These are phyloP conservation scores for Rhabdornis inornatus DNA, from an alignment of 2,113 vertebrate species.

Conservation along the genomic window DNA sequence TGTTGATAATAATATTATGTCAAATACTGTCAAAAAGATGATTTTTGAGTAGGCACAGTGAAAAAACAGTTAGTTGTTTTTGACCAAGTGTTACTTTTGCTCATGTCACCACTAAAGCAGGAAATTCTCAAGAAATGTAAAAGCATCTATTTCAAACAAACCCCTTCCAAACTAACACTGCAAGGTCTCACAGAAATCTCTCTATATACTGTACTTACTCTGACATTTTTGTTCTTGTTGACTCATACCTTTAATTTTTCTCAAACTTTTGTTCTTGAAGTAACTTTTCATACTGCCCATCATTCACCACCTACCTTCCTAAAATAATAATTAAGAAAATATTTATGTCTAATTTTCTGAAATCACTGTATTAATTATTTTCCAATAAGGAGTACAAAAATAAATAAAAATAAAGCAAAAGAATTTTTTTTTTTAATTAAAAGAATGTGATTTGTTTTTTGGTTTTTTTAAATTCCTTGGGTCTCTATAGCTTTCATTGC, in stretches of 20 bases:
- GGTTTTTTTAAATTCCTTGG: background rate
- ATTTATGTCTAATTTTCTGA: background rate
- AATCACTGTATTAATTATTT: background rate
- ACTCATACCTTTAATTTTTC: background rate
- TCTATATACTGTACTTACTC: background rate
- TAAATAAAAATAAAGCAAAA: fast-evolving
- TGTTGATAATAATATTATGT: background rate
- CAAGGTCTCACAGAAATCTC: background rate
- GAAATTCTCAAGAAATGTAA: background rate
- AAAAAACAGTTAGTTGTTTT: background rate
- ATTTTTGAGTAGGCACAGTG: background rate
- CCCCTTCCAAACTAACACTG: background rate
- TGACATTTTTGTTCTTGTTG: background rate
- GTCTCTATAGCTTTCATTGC: background rate
- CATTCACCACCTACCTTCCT: background rate
- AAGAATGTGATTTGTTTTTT: background rate
- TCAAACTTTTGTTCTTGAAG: background rate
- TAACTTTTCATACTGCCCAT: background rate
- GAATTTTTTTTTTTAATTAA: background rate
- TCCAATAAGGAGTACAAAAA: background rate
- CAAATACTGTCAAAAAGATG: background rate
- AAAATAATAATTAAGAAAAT: background rate
- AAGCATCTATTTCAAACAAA: background rate
- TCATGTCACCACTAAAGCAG: background rate
- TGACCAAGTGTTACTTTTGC: background rate